Evolutionary conservation across 2,888 invertebrate species (phyloP).

Genomic region (Abscondita cerata): DNA sequence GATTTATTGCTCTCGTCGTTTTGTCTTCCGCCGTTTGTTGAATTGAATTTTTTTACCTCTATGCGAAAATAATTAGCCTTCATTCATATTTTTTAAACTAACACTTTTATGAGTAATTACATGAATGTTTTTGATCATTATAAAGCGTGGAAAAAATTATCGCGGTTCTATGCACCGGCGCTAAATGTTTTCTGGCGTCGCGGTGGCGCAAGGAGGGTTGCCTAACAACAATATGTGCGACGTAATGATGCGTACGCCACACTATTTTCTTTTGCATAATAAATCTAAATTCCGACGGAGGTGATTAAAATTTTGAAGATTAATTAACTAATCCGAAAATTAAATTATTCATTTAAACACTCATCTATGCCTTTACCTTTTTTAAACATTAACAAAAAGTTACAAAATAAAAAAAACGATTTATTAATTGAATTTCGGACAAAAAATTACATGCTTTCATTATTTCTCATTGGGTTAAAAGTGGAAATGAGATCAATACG

Average conservation of each 20-base stretch:
- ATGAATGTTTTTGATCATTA: slow-evolving; percentile 21
- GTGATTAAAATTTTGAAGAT: no score
- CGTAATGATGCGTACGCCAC: slow-evolving; percentile 17
- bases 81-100: slow-evolving; percentile 75
- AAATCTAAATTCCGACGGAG: not conserved
- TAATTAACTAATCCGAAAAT: no score
- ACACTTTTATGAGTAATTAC: slow-evolving; percentile 16
- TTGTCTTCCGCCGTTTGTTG: not conserved
- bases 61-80: slow-evolving; percentile 85
- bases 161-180: slow-evolving; percentile 15
- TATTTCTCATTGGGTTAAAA: no score
- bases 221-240: slow-evolving; percentile 19
- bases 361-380: no score
- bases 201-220: slow-evolving; percentile 22
- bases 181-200: slow-evolving; percentile 23
- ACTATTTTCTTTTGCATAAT: slow-evolving; percentile 6
- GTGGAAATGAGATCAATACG: no score
- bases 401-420: no score
- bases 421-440: no score
- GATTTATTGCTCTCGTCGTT: not conserved
- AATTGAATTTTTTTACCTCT: slow-evolving; percentile 68
- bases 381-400: no score
- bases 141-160: slow-evolving; percentile 4
- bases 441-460: no score
- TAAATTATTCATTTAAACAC: no score